These are phyloP conservation scores for Caenorhabditis japonica DNA, from an alignment of 2,888 invertebrate species.

Conservation along the genomic window DNA sequence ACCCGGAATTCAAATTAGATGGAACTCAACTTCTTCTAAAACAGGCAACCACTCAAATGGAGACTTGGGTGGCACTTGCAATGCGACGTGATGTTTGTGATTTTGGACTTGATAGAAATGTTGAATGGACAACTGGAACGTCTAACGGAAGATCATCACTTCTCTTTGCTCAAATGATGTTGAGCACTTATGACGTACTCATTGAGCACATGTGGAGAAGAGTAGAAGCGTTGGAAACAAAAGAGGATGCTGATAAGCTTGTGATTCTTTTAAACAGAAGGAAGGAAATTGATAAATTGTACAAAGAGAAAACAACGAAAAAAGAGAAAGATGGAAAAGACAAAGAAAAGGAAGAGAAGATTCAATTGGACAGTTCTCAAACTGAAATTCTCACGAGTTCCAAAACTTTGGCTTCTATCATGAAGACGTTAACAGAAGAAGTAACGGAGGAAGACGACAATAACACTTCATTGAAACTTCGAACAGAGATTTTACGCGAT, in stretches of 20 bases:
- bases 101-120: conserved; percentile 54
- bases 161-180: conserved; percentile 57
- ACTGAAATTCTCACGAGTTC: conserved; percentile 47
- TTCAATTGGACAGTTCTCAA: conserved; percentile 15
- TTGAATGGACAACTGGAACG: conserved; percentile 57
- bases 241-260: conserved; percentile 47
- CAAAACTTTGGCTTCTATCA: conserved; percentile 45
- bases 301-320: conserved; percentile 19
- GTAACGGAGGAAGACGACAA: background rate
- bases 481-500: conserved; percentile 21
- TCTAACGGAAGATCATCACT: conserved; percentile 35
- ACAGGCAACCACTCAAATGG: conserved; percentile 30
- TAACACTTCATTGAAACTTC: conserved; percentile 24
- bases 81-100: conserved; percentile 46
- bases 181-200: conserved; percentile 59
- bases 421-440: conserved; percentile 17
- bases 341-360: conserved; percentile 24
- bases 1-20: conserved; percentile 31
- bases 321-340: conserved; percentile 26
- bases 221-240: conserved; percentile 40
- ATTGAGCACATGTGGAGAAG: conserved; percentile 64
- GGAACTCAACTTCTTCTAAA: conserved; percentile 38
- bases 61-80: conserved; percentile 47
- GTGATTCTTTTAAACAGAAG: conserved; percentile 45
- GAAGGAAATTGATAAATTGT: conserved; percentile 43